Base-by-base conservation (phyloP, 2,113 vertebrate genomes). In the Chloropsis hardwickii region DNA sequence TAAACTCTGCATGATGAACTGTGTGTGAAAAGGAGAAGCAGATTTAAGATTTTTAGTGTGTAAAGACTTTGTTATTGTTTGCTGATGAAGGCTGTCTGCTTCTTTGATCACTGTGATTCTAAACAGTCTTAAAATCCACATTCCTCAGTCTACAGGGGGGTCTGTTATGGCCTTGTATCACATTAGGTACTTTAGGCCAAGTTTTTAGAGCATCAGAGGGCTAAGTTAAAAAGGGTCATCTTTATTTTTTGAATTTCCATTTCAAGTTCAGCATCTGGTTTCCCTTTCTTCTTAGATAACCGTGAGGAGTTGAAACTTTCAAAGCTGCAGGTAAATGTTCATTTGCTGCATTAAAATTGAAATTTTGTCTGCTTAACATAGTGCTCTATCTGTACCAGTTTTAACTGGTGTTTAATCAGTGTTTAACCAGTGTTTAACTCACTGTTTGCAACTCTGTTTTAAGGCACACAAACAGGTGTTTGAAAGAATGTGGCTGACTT, bases 381-480 rank as follows among this genome's bases (percentile, higher is more conserved):
- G 23, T 62, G 22, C 50, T 45, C 58, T 51, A 8, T 73, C n/a
- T 58, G 4, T 19, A 9, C 17, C 31, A 5, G 4, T 14, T 37
- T 37, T 37, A 37, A 37, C 37, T 37, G 37, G 37, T 37, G 37
- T 37, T 37, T 37, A 37, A 37, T 10, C 37, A 37, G 37, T 37
- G 37, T 37, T 37, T 37, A 37, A 37, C 37, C 37, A 37, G 12
- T 62, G 25, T 80, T 89, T 60, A 56, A 76, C n/a, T 89, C 16
- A 2, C 39, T 85, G 27, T 39, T 89, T 91, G 64, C 27, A 11
- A 17, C 81, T 48, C 12, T 88, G 8, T 84, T 89, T 85, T 21
- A 97, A 99, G 99, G 99, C 99, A 44, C 99, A 99, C 95, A 99
- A 85, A 73, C 98, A 98, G 28, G 97, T 86, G 1, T 99, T 99